Evolutionary conservation across 2,113 vertebrate genomes (phyloP).

Genomic region (Antennarius striatus): DNA sequence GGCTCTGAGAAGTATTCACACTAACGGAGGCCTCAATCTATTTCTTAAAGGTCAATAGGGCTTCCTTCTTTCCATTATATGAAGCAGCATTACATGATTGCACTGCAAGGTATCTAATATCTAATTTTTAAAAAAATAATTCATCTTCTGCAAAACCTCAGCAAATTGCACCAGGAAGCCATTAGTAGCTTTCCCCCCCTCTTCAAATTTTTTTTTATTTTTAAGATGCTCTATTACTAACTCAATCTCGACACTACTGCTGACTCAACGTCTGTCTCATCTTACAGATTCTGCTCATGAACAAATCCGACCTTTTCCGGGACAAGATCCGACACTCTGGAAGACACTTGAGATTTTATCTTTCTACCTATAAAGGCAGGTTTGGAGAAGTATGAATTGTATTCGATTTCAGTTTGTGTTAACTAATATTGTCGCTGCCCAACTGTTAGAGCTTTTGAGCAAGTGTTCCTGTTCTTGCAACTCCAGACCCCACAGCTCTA

Average conservation of each 20-base stretch:
- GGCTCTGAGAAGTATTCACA: too few relatives aligned
- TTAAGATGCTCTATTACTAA: too few relatives aligned
- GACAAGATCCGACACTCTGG: slow-evolving; percentile 76
- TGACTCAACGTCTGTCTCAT: neutral
- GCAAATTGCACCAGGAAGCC: neutral
- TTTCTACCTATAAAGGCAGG: slow-evolving; percentile 70
- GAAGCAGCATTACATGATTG: neutral
- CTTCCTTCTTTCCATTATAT: neutral
- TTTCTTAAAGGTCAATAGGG: neutral
- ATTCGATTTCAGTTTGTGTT: too few relatives aligned
- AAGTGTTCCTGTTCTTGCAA: too few relatives aligned
- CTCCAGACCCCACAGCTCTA: too few relatives aligned
- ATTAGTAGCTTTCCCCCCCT: neutral
- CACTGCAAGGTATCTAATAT: neutral
- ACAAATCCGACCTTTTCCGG: slow-evolving; percentile 79
- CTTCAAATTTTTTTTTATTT: neutral
- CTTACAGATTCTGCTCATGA: slow-evolving; percentile 79
- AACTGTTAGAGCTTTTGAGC: too few relatives aligned
- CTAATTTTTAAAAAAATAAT: neutral
- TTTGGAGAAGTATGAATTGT: too few relatives aligned
- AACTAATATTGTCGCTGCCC: too few relatives aligned
- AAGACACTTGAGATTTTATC: slow-evolving; percentile 73
- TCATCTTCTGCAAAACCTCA: neutral
- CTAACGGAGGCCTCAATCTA: neutral
- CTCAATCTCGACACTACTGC: neutral